phyloP scores from a whole-genome alignment of 2,888 invertebrate species.

The Halictus quadricinctus region DNA sequence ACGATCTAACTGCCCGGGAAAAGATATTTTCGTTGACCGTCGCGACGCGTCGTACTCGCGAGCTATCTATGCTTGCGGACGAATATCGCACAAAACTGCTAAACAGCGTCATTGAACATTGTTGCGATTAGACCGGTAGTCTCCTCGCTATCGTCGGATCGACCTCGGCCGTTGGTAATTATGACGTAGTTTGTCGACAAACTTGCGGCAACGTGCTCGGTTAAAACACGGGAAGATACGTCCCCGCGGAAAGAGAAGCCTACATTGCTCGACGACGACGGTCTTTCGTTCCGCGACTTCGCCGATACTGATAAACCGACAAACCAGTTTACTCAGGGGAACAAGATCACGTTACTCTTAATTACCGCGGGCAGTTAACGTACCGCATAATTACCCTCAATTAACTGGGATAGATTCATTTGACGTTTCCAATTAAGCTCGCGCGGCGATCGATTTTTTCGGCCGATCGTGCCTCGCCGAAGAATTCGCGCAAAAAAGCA shows the following conservation, averaged over 20 bases:
- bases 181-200: neutral
- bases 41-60: neutral
- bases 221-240: neutral
- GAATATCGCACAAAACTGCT: neutral
- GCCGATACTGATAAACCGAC: neutral
- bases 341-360: conserved; percentile 36
- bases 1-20: neutral
- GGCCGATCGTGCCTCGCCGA: neutral
- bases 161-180: conserved; percentile 25
- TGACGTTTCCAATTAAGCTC: conserved; percentile 22
- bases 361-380: conserved; percentile 28
- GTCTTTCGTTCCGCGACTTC: neutral
- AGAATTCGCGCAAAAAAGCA: neutral
- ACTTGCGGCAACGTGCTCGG: conserved; percentile 6
- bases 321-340: conserved; percentile 33
- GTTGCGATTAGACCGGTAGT: neutral
- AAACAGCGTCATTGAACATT: neutral
- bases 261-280: neutral
- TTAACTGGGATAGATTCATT: conserved; percentile 18
- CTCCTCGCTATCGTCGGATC: conserved; percentile 28
- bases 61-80: neutral
- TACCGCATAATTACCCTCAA: conserved; percentile 34
- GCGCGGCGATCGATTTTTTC: conserved; percentile 4
- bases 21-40: neutral
- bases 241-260: neutral